These are phyloP conservation scores for Alcedo atthis DNA, from an alignment of 2,797 vertebrate species.

Conservation along the genomic window DNA sequence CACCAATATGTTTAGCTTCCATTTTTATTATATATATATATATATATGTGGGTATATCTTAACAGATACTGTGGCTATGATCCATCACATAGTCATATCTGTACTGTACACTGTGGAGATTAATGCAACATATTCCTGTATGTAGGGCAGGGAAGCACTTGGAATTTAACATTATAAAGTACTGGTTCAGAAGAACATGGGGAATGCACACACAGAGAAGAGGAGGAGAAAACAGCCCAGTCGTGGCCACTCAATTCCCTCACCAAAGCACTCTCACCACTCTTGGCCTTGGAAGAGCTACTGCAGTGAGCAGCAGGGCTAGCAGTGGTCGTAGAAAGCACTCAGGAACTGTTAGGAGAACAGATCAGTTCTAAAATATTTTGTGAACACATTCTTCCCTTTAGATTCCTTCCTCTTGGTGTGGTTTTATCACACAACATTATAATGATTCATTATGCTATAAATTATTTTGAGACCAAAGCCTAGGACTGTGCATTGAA, in stretches of 20 bases:
- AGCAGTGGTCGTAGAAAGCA: neutral
- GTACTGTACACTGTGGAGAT: neutral
- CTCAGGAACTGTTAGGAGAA: neutral
- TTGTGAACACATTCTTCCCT: neutral
- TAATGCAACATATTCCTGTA: neutral
- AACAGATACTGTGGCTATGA: neutral
- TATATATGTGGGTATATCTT: neutral
- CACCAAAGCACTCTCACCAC: neutral
- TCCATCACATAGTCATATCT: neutral
- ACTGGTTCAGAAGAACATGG: neutral
- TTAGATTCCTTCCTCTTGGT: neutral
- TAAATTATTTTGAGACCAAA: conserved; percentile 50
- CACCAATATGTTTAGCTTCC: neutral
- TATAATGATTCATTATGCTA: neutral
- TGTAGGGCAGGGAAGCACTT: neutral
- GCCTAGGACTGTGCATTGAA: neutral
- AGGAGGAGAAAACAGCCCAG: neutral
- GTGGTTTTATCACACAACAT: conserved; percentile 21
- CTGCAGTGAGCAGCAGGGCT: neutral
- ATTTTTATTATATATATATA: neutral
- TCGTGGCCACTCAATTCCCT: rapidly evolving
- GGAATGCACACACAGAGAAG: neutral
- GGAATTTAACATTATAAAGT: neutral
- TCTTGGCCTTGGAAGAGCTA: neutral
- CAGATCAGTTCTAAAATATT: neutral